Evolutionary conservation across 2,888 invertebrate genomes (phyloP), one percentile per base, ranked within the genome.

Genomic region (Lasioglossum lativentre): DNA sequence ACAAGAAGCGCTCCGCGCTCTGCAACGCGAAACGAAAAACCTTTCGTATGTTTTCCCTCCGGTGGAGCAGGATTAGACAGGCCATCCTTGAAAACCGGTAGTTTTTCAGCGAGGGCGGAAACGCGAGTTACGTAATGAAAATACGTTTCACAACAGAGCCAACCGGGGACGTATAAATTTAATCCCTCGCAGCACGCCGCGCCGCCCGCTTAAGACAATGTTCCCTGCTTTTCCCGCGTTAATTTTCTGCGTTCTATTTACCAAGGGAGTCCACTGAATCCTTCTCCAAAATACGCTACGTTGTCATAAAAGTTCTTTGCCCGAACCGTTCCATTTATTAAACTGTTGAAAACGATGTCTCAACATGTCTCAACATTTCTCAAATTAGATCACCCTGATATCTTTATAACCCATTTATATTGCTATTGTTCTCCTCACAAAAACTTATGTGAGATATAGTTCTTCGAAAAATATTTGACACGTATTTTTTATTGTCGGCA

Each of bases 121-220:
- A 47, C 71, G 38, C 76, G 34, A 82, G 66, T 73, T 76, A 76
- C 83, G 82, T 77, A 83, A 83, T 83, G 83, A 77, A 83, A 82
- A 83, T 83, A 83, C 80, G 80, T 81, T 83, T 83, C 72, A 56
- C 73, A 83, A 76, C 82, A 76, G 73, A 77, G 73, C 56, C 38
- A 76, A 68, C 76, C 56, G 38, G 72, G 45, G 72, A 77, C 76
- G 73, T 82, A 77, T 76, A 82, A 82, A 82, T 82, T 68, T 71
- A 83, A 83, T 72, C 42, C 76, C 76, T 73, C 45, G 56, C 52
- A 80, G 70, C 70, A 59, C 70, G 56, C 38, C 45, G 14, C 70
- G 56, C 38, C 45, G 14, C 56, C 10, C 83, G 63, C 56, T 82
- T 47, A 82, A 83, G 82, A 82, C 76, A 71, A 80, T 68, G 76